A percentile compares a stretch with the other conserved stretches of the same genome.
Conservation (phyloP, 2,797 vertebrate genomes). For the Hydrophis major region DNA sequence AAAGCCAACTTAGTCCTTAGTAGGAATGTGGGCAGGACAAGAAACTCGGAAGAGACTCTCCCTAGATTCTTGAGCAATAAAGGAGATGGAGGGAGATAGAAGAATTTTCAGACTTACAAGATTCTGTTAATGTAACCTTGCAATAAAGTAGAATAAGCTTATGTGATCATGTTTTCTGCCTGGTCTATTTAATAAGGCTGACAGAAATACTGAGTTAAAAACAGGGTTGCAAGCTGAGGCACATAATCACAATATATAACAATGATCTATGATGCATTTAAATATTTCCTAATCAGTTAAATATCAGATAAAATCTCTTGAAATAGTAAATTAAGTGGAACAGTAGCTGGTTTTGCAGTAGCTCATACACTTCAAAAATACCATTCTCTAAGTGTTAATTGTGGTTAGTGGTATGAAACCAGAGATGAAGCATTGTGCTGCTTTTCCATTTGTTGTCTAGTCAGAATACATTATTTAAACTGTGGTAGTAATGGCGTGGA, state of each 20-base stretch:
- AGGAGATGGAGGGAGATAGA: background rate
- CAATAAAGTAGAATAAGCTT: background rate
- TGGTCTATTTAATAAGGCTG: background rate
- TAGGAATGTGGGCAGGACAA: background rate
- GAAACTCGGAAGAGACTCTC: background rate
- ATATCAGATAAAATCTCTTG: background rate
- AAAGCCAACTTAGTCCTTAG: background rate
- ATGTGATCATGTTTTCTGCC: background rate
- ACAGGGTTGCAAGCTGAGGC: background rate
- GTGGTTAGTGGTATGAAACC: conserved; percentile 12
- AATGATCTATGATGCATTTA: background rate
- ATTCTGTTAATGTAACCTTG: background rate
- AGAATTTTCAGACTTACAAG: background rate
- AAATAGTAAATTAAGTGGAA: background rate
- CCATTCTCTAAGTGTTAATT: conserved; percentile 25
- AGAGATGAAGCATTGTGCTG: conserved; percentile 16
- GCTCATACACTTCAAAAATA: conserved; percentile 27
- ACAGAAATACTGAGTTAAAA: background rate
- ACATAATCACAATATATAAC: background rate
- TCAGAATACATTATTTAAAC: conserved; percentile 37
- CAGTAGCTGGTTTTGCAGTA: conserved; percentile 9
- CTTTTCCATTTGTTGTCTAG: conserved; percentile 40
- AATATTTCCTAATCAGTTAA: background rate
- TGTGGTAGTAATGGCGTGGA: background rate
- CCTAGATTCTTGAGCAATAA: background rate